phyloP scores from a whole-genome alignment of 2,888 invertebrate species.

The Drosophila siamana region DNA sequence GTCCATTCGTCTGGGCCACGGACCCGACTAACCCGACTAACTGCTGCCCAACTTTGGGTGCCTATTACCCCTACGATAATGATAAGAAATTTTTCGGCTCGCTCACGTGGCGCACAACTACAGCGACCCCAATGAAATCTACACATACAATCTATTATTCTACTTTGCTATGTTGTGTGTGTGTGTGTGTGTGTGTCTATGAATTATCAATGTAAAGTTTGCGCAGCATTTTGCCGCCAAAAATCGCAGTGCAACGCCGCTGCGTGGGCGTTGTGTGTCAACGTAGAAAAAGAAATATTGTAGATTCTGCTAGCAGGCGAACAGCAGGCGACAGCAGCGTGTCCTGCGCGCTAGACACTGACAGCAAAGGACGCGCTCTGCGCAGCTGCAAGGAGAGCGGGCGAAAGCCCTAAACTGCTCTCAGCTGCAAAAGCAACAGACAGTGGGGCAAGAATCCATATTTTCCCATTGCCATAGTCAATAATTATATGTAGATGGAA shows the following conservation, averaged over 20 bases:
- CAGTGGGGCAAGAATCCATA: conserved; percentile 1
- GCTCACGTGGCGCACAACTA: conserved; percentile 50
- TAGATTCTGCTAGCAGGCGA: conserved; percentile 81
- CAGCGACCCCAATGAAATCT: neutral
- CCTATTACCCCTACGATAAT: conserved; percentile 84
- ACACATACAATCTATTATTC: conserved; percentile 4
- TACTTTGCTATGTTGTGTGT: too few species aligned
- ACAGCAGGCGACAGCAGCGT: conserved; percentile 53
- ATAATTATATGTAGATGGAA: too few species aligned
- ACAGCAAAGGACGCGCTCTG: conserved; percentile 30
- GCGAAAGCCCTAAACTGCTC: neutral
- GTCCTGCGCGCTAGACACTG: neutral
- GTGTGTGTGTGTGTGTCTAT: too few species aligned
- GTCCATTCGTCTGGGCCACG: conserved; percentile 25
- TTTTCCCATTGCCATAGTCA: too few species aligned
- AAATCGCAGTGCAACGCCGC: conserved; percentile 27
- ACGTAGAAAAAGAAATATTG: conserved; percentile 83
- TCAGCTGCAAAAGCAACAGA: conserved; percentile 7
- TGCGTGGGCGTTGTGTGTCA: conserved; percentile 82
- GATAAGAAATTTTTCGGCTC: conserved; percentile 83
- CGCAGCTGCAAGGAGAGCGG: conserved; percentile 57
- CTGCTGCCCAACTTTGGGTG: conserved; percentile 79
- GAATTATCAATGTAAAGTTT: conserved; percentile 65
- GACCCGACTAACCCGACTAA: conserved; percentile 60
- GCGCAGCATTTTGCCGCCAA: conserved; percentile 62